Evolutionary conservation across 35 echinoderm and acorn worm genomes (phyloP), one percentile per base, ranked within the genome.

Genomic region (Chiridota heheva): DNA sequence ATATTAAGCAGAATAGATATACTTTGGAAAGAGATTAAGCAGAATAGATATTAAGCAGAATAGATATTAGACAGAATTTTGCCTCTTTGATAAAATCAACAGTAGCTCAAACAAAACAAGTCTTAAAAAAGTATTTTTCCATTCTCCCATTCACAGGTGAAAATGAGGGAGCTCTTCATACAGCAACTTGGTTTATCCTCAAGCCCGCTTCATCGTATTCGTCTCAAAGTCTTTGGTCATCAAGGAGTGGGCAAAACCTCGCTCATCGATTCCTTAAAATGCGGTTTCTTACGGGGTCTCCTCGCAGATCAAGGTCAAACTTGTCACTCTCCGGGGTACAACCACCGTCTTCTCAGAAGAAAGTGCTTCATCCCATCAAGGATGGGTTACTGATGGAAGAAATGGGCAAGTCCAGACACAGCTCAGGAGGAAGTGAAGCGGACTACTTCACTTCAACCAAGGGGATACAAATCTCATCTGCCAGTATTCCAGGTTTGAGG

Each of bases 231-330:
- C 36, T 84, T 98, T 20, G 95, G 95, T 27, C 95, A 98, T 33
- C 81, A 86, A 47, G 95, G 95, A 2, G 95, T 98, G 0, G 95
- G 95, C 5, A 98, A 98, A 76, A 88, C 80, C 43, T 70, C 89
- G 8, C 80, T 98, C 58, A 86, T 91, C 22, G 95, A 98, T 69
- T 91, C 95, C 1, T 77, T 98, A 7, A 98, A 98, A 60, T 98
- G 95, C 48, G 95, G 95, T 49, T 92, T 88, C 80, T 80, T 98
- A 0, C 68, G 89, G 35, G 95, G 95, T 10, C 86, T 98, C 7
- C 82, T 98, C 63, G 89, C 25, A 60, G 72, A 25, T 98, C 95
- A 44, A 86, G 73, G 36, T 91, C 88, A 58, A 98, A 98, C 74
- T 44, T 98, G 53, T 88, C 84, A 3, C 63, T 91, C 47, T 61